phyloP scores from a whole-genome alignment of 2,888 invertebrate species.

The Tenodera sinensis region DNA sequence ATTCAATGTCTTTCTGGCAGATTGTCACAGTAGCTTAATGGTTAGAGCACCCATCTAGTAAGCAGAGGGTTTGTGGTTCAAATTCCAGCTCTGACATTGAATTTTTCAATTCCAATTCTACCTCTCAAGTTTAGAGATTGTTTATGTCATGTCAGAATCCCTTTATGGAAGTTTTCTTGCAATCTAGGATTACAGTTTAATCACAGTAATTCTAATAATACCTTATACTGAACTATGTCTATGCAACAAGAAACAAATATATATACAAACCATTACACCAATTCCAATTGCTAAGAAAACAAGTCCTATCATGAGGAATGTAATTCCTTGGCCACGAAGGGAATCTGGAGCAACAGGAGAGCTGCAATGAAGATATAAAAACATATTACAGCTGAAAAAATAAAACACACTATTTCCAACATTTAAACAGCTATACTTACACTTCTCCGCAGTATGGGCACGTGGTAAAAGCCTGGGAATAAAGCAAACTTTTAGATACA shows the following conservation, averaged over 20 bases:
- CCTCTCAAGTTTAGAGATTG: too few species aligned
- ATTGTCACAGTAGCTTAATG: too few species aligned
- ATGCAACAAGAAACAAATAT: slow-evolving; percentile 37
- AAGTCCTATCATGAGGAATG: slow-evolving; percentile 72
- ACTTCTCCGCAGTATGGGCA: slow-evolving; percentile 97
- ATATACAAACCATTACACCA: slow-evolving; percentile 76
- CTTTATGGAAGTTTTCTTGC: too few species aligned
- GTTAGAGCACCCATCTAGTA: too few species aligned
- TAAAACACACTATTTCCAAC: not conserved
- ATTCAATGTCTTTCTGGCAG: too few species aligned
- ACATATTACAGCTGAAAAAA: not conserved
- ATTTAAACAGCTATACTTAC: slow-evolving; percentile 42
- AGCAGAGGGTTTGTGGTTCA: too few species aligned
- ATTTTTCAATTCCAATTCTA: too few species aligned
- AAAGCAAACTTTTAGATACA: slow-evolving; percentile 21
- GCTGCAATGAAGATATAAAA: slow-evolving; percentile 39
- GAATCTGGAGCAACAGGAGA: slow-evolving; percentile 95
- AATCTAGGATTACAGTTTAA: too few species aligned
- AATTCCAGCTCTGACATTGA: too few species aligned
- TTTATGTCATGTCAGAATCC: too few species aligned
- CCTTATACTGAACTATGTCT: slow-evolving; percentile 38
- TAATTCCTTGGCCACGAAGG: slow-evolving; percentile 74
- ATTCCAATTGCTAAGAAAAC: slow-evolving; percentile 74
- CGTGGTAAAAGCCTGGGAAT: slow-evolving; percentile 79
- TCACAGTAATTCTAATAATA: too few species aligned